Evolutionary conservation across 2,797 vertebrate species (phyloP).

Genomic region (Mus caroli): DNA sequence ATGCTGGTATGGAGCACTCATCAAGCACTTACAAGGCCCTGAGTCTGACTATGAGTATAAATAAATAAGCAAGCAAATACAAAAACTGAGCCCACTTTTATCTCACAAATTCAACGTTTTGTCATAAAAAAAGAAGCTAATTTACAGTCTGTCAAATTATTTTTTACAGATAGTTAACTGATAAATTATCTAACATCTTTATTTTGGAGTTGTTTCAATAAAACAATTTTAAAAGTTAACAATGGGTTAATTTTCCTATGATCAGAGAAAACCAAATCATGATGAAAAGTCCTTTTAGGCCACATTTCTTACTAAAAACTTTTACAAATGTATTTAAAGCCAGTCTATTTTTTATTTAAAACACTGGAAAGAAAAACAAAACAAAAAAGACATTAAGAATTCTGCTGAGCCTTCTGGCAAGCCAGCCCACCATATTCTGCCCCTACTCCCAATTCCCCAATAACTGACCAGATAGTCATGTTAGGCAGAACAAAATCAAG

Average conservation of each 20-base stretch:
- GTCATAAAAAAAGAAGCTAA: neutral
- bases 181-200: conserved; percentile 52
- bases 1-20: neutral
- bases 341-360: conserved; percentile 1
- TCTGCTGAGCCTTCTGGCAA: neutral
- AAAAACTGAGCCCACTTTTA: neutral
- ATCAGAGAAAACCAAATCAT: conserved; percentile 39
- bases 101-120: conserved; percentile 46
- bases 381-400: neutral
- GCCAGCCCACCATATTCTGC: neutral
- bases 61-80: neutral
- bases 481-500: neutral
- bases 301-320: conserved; percentile 42
- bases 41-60: neutral
- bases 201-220: conserved; percentile 55
- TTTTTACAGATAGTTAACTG: conserved; percentile 54
- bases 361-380: neutral
- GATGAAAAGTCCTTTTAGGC: conserved; percentile 50
- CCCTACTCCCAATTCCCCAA: neutral
- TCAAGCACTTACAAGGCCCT: neutral
- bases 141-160: conserved; percentile 31
- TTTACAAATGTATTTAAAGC: conserved; percentile 49
- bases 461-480: neutral
- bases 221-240: conserved; percentile 48
- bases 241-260: neutral